phyloP scores from a whole-genome alignment of 2,113 vertebrate species.

The Istiophorus platypterus region DNA sequence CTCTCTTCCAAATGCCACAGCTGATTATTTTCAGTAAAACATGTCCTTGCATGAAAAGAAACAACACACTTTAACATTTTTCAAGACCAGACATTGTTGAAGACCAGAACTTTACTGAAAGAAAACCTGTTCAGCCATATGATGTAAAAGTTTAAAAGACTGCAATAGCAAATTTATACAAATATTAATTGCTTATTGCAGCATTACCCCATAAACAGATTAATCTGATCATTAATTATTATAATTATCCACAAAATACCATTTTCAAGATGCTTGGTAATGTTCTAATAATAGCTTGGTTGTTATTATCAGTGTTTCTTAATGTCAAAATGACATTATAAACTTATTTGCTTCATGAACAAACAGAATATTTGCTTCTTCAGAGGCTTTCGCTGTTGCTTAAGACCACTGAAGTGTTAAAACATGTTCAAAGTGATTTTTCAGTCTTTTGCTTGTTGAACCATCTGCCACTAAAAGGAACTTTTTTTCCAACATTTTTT shows the following conservation, averaged over 20 bases:
- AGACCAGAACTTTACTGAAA: neutral
- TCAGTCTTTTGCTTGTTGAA: neutral
- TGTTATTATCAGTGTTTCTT: neutral
- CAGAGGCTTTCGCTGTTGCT: neutral
- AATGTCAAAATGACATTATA: neutral
- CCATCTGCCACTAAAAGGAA: neutral
- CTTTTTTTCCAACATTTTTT: neutral
- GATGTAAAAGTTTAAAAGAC: neutral
- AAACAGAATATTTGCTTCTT: neutral
- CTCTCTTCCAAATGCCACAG: neutral
- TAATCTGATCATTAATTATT: neutral
- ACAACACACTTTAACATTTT: no score
- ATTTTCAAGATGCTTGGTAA: neutral
- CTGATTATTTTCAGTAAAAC: neutral
- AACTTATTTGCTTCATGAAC: neutral
- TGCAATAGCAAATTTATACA: neutral
- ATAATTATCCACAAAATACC: neutral
- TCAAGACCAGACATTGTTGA: no score
- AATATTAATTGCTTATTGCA: neutral
- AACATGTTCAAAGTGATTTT: neutral
- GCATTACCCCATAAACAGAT: neutral
- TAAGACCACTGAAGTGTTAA: neutral
- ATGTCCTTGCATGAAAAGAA: no score
- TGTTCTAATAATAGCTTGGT: neutral
- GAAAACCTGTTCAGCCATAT: neutral